These are phyloP conservation scores for Gambusia affinis DNA, from an alignment of 2,113 vertebrate species.

Conservation along the genomic window DNA sequence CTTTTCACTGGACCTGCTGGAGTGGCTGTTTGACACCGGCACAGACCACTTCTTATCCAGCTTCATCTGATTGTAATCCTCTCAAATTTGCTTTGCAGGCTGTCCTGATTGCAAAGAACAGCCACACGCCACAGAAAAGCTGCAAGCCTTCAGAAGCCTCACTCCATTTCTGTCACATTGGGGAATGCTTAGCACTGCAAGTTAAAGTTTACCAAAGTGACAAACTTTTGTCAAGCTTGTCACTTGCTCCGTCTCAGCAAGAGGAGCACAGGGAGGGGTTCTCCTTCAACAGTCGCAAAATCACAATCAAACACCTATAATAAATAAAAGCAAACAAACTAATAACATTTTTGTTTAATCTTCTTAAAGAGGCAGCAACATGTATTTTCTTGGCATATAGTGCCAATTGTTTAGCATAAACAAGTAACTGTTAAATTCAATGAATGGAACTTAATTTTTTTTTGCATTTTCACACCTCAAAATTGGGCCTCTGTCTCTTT, in stretches of 20 bases:
- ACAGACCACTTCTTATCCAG: neutral
- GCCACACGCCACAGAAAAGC: neutral
- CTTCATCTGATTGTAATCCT: neutral
- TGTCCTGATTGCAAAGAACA: neutral
- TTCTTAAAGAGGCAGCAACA: no score
- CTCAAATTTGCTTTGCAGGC: neutral
- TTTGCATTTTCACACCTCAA: no score
- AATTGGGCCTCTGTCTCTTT: no score
- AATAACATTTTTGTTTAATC: no score
- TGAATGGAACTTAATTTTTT: no score
- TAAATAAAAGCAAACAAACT: no score
- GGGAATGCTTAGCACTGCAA: neutral
- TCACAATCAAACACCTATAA: slow-evolving; percentile 40
- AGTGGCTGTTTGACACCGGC: neutral
- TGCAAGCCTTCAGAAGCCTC: neutral
- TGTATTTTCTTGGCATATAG: no score
- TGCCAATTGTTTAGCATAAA: no score
- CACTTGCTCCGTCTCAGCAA: slow-evolving; percentile 8
- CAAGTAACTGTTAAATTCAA: no score
- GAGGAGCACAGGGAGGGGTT: slow-evolving; percentile 4
- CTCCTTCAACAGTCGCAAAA: slow-evolving; percentile 12
- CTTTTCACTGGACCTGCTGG: neutral
- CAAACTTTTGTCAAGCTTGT: neutral
- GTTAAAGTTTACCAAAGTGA: slow-evolving; percentile 1
- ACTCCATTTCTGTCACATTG: neutral